Conservation (phyloP, 2,113 vertebrate genomes). For the Lampris incognitus region DNA sequence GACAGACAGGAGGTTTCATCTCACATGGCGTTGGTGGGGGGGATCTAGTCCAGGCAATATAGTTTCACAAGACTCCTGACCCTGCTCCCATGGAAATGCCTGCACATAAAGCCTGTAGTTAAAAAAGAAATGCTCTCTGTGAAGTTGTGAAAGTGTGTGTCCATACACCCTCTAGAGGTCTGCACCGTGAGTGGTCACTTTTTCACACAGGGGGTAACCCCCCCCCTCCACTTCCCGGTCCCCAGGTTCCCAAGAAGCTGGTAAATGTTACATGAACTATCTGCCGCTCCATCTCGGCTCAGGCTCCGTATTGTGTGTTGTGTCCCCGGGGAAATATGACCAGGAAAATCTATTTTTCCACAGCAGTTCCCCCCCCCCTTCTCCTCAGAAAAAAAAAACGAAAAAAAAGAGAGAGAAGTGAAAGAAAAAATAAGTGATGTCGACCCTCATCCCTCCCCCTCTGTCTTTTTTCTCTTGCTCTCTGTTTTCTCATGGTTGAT, state of each 20-base stretch:
- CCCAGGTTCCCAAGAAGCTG: slow-evolving; percentile 53
- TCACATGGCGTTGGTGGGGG: slow-evolving; percentile 30
- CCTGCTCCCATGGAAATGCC: neutral
- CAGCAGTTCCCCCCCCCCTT: slow-evolving; percentile 41
- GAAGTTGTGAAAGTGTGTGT: neutral
- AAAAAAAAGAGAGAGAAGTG: slow-evolving; percentile 14
- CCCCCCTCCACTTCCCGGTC: slow-evolving; percentile 39
- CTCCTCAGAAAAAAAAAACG: neutral
- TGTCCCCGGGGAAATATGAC: slow-evolving; percentile 61
- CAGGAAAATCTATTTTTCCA: slow-evolving; percentile 65
- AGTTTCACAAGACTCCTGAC: neutral
- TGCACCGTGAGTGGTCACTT: neutral
- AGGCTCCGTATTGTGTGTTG: slow-evolving; percentile 52
- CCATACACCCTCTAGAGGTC: neutral
- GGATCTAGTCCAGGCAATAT: slow-evolving; percentile 28
- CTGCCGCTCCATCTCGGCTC: slow-evolving; percentile 60
- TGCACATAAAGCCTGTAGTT: neutral
- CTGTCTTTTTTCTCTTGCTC: slow-evolving; percentile 4
- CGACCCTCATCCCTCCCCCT: slow-evolving; percentile 11
- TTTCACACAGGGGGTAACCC: slow-evolving; percentile 7
- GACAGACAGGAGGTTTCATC: slow-evolving; percentile 45
- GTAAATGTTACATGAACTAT: slow-evolving; percentile 72
- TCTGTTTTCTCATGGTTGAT: slow-evolving; percentile 63
- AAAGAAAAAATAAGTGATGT: slow-evolving; percentile 44
- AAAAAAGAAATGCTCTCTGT: neutral